phyloP scores from a whole-genome alignment of 2,888 invertebrate genomes.

The Cheilosia variabilis region DNA sequence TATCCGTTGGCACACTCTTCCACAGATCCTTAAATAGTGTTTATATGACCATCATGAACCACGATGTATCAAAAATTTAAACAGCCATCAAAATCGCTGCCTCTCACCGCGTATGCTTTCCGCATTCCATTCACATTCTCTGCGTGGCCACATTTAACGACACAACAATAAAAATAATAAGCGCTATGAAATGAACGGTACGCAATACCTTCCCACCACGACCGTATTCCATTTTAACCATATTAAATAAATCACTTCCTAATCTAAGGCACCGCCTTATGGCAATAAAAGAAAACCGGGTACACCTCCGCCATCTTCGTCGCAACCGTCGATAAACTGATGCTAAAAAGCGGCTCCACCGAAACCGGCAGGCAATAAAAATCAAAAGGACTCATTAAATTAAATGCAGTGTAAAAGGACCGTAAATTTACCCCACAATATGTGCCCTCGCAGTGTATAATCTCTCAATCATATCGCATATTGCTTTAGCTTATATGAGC shows the following conservation, averaged over 20 bases:
- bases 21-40: background rate
- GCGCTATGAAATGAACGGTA: conserved; percentile 44
- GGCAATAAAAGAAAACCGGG: conserved; percentile 35
- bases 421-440: conserved; percentile 77
- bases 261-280: conserved; percentile 51
- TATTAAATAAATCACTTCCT: conserved; percentile 63
- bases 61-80: conserved; percentile 37
- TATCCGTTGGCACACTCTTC: background rate
- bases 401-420: conserved; percentile 81
- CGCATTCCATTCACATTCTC: conserved; percentile 21
- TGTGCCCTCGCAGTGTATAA: conserved; percentile 28
- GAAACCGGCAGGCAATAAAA: conserved; percentile 76
- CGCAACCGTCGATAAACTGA: conserved; percentile 29
- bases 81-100: conserved; percentile 19
- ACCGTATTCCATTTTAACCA: conserved; percentile 50
- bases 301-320: background rate
- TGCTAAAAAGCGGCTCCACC: conserved; percentile 25
- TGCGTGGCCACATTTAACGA: conserved; percentile 25
- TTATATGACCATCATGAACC: conserved; percentile 26
- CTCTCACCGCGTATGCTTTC: background rate
- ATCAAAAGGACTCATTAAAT: conserved; percentile 80
- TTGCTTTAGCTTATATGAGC: conserved; percentile 24
- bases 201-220: conserved; percentile 6
- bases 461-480: conserved; percentile 68
- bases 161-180: conserved; percentile 60